These are phyloP conservation scores for Entomyzon cyanotis DNA, from an alignment of 2,113 vertebrate genomes.

Conservation along the genomic window DNA sequence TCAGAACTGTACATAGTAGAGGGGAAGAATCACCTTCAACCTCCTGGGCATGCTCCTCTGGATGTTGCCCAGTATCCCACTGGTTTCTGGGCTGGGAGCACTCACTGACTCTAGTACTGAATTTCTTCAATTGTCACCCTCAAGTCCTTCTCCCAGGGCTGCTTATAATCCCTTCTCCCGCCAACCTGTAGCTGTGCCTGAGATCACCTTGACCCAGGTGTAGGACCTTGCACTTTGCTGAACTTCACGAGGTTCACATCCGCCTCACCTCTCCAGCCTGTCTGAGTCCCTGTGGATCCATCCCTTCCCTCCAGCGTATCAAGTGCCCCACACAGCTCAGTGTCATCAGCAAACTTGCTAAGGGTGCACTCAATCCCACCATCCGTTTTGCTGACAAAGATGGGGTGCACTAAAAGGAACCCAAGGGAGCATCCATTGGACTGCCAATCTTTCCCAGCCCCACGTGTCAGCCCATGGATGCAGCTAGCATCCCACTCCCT, in stretches of 20 bases:
- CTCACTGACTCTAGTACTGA: not conserved
- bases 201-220: not conserved
- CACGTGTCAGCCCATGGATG: too few species aligned
- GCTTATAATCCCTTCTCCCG: not conserved
- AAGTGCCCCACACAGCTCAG: not conserved
- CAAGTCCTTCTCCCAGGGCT: not conserved
- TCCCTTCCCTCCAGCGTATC: not conserved
- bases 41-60: not conserved
- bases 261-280: not conserved
- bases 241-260: not conserved
- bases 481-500: not conserved
- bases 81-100: not conserved
- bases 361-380: not conserved
- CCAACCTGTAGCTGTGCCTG: not conserved
- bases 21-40: rapidly evolving
- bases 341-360: not conserved
- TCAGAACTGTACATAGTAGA: not conserved
- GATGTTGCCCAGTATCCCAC: not conserved
- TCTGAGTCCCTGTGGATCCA: not conserved
- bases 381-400: not conserved
- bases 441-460: not conserved
- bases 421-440: too few species aligned
- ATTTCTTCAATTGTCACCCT: not conserved
- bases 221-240: not conserved
- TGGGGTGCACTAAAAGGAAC: not conserved